phyloP scores from a whole-genome alignment of 2,888 invertebrate species.

The Eupithecia inturbata region DNA sequence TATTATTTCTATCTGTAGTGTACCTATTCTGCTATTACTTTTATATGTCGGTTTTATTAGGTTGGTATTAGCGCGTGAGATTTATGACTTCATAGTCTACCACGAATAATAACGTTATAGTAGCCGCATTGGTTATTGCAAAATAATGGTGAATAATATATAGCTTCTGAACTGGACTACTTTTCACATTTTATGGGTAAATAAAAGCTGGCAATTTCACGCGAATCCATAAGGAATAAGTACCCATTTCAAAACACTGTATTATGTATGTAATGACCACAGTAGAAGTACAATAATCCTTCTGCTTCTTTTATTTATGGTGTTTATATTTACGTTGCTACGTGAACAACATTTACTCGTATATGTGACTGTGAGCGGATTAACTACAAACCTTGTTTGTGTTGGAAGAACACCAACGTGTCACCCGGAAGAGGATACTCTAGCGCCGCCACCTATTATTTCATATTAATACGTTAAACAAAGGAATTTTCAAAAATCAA shows the following conservation, averaged over 20 bases:
- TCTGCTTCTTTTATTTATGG: not conserved
- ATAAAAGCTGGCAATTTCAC: conserved; percentile 25
- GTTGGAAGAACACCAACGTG: too few species aligned
- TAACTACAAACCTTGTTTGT: too few species aligned
- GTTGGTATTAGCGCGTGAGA: conserved; percentile 7
- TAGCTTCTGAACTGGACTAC: conserved; percentile 20
- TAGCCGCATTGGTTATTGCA: conserved; percentile 36
- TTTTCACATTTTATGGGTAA: conserved; percentile 26
- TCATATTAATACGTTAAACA: too few species aligned
- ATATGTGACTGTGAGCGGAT: too few species aligned
- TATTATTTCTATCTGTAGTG: not conserved
- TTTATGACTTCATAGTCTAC: conserved; percentile 44
- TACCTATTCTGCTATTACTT: not conserved
- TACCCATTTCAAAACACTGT: conserved; percentile 4
- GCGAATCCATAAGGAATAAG: conserved; percentile 24
- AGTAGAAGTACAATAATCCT: not conserved
- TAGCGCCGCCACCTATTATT: too few species aligned
- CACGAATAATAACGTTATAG: conserved; percentile 45
- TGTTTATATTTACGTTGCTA: not conserved
- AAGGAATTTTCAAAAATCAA: too few species aligned
- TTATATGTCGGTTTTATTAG: not conserved
- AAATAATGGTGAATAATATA: conserved; percentile 41
- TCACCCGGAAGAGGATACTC: too few species aligned
- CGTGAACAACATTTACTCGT: not conserved
- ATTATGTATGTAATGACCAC: not conserved